A percentile compares a stretch with the other conserved stretches of the same genome.
phyloP scores from a whole-genome alignment of 2,888 invertebrate species.

The Melanargia galathea region DNA sequence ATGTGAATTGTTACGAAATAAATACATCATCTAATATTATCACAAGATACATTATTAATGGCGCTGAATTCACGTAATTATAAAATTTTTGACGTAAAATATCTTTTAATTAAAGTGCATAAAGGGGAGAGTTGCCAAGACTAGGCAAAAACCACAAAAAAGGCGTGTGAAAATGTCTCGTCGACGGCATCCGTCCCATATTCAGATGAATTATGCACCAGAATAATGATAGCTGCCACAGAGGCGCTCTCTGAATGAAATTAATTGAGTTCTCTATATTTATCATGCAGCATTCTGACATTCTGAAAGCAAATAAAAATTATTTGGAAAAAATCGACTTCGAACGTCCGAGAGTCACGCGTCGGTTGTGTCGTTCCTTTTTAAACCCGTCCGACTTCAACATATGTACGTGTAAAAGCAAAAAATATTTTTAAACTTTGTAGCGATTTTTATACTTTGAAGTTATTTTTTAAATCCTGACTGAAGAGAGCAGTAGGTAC shows the following conservation, averaged over 20 bases:
- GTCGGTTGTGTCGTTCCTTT: too few relatives aligned
- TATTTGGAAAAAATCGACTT: too few relatives aligned
- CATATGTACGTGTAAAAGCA: too few relatives aligned
- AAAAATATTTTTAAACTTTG: too few relatives aligned
- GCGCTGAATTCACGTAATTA: not conserved
- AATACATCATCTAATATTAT: not conserved
- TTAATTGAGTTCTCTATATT: constrained; percentile 10
- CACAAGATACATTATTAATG: too few relatives aligned
- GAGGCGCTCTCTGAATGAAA: constrained; percentile 15
- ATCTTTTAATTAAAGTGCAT: constrained; percentile 12
- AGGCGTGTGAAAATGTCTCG: constrained; percentile 51
- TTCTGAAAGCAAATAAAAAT: not conserved
- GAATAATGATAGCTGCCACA: constrained; percentile 40
- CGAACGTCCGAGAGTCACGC: too few relatives aligned
- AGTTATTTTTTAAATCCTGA: too few relatives aligned
- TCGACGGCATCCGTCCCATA: constrained; percentile 52
- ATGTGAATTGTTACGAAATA: not conserved
- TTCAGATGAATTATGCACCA: constrained; percentile 47
- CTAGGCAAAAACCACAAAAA: constrained; percentile 32
- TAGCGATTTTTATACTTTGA: too few relatives aligned
- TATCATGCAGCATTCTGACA: not conserved
- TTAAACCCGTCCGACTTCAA: too few relatives aligned
- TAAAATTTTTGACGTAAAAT: not conserved
- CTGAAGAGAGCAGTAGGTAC: too few relatives aligned
- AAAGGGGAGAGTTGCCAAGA: not conserved